These are phyloP conservation scores for Ceratoteleas bidentatus DNA, from an alignment of 1,140 invertebrate genomes.

Conservation along the genomic window DNA sequence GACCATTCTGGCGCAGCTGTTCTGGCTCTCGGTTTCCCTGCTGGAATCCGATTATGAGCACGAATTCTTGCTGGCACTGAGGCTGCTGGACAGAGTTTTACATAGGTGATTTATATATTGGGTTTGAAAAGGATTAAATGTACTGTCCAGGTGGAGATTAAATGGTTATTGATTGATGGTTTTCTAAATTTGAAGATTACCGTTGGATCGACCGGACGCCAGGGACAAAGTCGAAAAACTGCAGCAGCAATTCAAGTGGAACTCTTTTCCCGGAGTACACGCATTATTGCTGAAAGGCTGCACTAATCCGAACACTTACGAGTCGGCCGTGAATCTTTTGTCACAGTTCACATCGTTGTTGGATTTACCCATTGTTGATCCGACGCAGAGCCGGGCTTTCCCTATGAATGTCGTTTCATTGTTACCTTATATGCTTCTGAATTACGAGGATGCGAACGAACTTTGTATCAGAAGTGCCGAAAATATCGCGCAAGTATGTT, in stretches of 20 bases:
- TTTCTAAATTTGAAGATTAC: slow-evolving; percentile 83
- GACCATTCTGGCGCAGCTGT: slow-evolving; percentile 96
- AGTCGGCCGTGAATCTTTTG: slow-evolving; percentile 90
- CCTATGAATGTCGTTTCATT: slow-evolving; percentile 98
- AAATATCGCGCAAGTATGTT: slow-evolving; percentile 91
- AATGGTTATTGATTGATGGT: too few species aligned
- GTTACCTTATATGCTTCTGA: slow-evolving; percentile 96
- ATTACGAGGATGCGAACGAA: slow-evolving; percentile 98
- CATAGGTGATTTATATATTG: slow-evolving; percentile 74
- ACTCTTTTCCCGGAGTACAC: slow-evolving; percentile 94
- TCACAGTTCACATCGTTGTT: slow-evolving; percentile 94
- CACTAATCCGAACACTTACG: slow-evolving; percentile 92
- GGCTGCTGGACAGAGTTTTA: slow-evolving; percentile 90
- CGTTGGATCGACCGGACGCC: slow-evolving; percentile 94
- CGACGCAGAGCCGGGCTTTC: slow-evolving; percentile 93
- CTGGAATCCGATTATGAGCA: slow-evolving; percentile 99
- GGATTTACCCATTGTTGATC: slow-evolving; percentile 95
- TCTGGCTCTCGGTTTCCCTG: slow-evolving; percentile 97
- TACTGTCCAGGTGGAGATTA: too few species aligned
- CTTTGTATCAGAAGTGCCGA: slow-evolving; percentile 96
- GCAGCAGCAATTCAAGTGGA: slow-evolving; percentile 94
- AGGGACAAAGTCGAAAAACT: slow-evolving; percentile 93
- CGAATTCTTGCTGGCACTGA: slow-evolving; percentile 95
- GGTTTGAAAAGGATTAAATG: too few species aligned
- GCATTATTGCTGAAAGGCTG: slow-evolving; percentile 91